Evolutionary conservation across 2,113 vertebrate genomes (phyloP), one percentile per base, ranked within the genome.

Genomic region (Pelvicachromis taeniatus): DNA sequence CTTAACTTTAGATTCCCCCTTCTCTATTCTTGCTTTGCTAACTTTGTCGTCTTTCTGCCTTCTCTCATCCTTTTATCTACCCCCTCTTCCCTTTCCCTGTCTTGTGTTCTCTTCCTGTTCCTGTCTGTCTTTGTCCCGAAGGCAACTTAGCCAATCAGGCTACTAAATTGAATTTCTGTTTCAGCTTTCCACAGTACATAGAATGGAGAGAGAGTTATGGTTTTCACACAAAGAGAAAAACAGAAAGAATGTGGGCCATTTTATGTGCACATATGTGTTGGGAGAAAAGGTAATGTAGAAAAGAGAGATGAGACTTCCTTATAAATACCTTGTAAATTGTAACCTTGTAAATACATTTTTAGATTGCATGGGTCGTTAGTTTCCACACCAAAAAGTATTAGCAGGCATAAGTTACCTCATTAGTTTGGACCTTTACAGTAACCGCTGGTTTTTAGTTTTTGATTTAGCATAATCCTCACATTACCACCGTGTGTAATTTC

Each of bases 141-240:
- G 90, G 87, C 82, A 33, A 77, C 87, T 90, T 83, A 61, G 78
- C 88, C 91, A 93, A 89, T 92, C 85, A 87, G 78, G 80, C 58
- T 55, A 9, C 77, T 80, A 90, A 90, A 90, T 88, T 90, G 81
- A 89, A 89, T 93, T 89, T 86, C 65, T 70, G 50, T 85, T 87
- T 87, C 63, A 81, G 45, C 70, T 90, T 85, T 88, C 78, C 63
- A 45, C 82, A 87, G 86, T 55, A 52, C 80, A 86, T 89, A 82
- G 88, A 84, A 89, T 81, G 85, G 54, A 84, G 65, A 82, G 80
- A 78, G 81, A 48, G 52, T 55, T 70, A 65, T 82, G 68, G 54
- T 87, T 86, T 90, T 86, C 35, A 84, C 33, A 68, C 48, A 77
- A 77, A 80, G 33, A 79, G 12, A 70, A 53, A 52, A 65, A 83